Evolutionary conservation across 1,140 invertebrate species (phyloP).

Genomic region (Thaumatotibia leucotreta): DNA sequence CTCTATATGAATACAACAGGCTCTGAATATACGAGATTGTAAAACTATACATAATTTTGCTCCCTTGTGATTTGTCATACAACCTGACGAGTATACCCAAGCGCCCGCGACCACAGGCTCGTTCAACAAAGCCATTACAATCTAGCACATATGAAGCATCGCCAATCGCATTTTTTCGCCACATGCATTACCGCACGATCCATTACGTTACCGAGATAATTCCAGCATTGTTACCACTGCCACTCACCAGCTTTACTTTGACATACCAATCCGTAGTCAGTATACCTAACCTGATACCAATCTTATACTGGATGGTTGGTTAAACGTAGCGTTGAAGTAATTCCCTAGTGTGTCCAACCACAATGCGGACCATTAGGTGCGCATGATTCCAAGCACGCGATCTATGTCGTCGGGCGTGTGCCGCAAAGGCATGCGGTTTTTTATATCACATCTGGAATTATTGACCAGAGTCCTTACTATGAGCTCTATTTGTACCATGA

Average conservation of each 20-base stretch:
- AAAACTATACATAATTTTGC: background rate
- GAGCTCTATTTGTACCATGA: too few relatives aligned
- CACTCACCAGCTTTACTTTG: background rate
- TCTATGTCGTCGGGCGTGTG: constrained; percentile 27
- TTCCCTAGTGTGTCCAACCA: constrained; percentile 34
- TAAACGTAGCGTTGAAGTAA: background rate
- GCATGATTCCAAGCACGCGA: constrained; percentile 43
- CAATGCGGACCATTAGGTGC: constrained; percentile 42
- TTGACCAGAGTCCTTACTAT: background rate
- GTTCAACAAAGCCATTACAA: background rate
- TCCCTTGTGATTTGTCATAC: background rate
- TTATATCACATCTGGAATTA: background rate
- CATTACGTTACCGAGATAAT: constrained; percentile 29
- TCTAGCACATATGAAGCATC: constrained; percentile 19
- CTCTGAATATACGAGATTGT: too few relatives aligned
- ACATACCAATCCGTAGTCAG: background rate
- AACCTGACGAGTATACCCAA: background rate
- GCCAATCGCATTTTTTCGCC: constrained; percentile 23
- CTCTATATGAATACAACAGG: too few relatives aligned
- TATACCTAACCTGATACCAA: background rate
- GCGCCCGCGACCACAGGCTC: background rate
- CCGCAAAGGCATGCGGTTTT: background rate
- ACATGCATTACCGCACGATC: constrained; percentile 13
- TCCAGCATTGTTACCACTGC: background rate
- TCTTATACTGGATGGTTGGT: background rate